These are phyloP conservation scores for Myotis findleyi DNA, from an alignment of 2,797 vertebrate species.

Conservation along the genomic window DNA sequence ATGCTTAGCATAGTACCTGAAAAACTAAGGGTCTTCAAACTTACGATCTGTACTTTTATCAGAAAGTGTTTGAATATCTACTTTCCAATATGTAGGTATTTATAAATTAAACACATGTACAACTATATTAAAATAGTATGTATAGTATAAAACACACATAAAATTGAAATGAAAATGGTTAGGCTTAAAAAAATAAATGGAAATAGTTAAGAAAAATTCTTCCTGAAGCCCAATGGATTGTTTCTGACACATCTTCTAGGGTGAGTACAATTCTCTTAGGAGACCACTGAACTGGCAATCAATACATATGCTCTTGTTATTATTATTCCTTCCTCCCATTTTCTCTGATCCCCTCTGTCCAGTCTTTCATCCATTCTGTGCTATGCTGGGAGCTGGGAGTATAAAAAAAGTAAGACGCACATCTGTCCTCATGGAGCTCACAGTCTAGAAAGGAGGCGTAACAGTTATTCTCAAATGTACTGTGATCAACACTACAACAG, in stretches of 20 bases:
- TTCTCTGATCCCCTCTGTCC: not conserved
- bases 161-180: not conserved
- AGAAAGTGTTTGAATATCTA: not conserved
- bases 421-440: not conserved
- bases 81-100: not conserved
- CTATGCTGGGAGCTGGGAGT: not conserved
- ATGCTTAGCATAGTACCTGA: not conserved
- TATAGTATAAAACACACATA: not conserved
- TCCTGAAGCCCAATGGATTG: not conserved
- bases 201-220: not conserved
- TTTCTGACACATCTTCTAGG: not conserved
- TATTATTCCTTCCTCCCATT: not conserved
- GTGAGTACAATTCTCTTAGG: not conserved
- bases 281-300: not conserved
- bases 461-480: not conserved
- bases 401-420: slow-evolving; percentile 11
- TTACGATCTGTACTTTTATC: not conserved
- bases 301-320: not conserved
- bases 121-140: slow-evolving; percentile 23
- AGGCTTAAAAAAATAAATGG: not conserved
- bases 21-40: not conserved
- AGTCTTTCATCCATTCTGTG: not conserved
- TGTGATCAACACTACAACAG: not conserved
- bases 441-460: not conserved
- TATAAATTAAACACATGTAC: slow-evolving; percentile 1